Base-by-base conservation (phyloP, 2,888 invertebrate genomes). In the Aphidoletes aphidimyza region DNA sequence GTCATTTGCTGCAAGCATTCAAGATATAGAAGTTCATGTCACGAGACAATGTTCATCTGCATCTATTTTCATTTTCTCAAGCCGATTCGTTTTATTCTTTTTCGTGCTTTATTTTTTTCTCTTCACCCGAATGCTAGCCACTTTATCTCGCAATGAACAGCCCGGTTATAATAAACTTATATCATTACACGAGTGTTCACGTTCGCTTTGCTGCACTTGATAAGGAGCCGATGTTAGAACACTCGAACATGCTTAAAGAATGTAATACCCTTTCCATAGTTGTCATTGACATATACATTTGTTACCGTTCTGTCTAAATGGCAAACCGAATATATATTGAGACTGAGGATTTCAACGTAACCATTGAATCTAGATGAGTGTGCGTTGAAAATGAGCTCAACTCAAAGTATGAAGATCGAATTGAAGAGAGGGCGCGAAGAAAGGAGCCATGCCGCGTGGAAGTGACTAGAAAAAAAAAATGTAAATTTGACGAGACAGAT, bases 401-500 rank as follows among this genome's bases (percentile, higher is more conserved):
- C 11, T 26, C 54, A 30, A 11, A n/a, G 69, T 9, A 42, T 14
- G 42, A 17, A 47, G 3, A 47, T 19, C 47, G 47, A 47, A 19
- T 14, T 11, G 19, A 17, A 47, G 17, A 14, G 47, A 19, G 47
- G 17, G 47, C n/a, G 39, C 11, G 11, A 39, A 39, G 39, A 39
- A 39, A 39, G 39, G 39, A 11, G 11, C 5, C 5, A 11, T 54
- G n/a, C n/a, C n/a, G n/a, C 2, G 22, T 30, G 34, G 2, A 14
- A 69, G 30, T 11, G 34, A 69, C 14, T 9, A 19, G 78, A 78
- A 19, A 78, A 37, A 17, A 37, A 37, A 37, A 81, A 81, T 81
- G 37, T 37, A 37, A 81, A 81, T 81, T 81, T 81, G 81, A 81
- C 37, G 37, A 37, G 81, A n/a, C 81, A 81, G 37, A 81, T 81